phyloP scores from a whole-genome alignment of 2,888 invertebrate genomes.

The Schrankia costaestrigalis region DNA sequence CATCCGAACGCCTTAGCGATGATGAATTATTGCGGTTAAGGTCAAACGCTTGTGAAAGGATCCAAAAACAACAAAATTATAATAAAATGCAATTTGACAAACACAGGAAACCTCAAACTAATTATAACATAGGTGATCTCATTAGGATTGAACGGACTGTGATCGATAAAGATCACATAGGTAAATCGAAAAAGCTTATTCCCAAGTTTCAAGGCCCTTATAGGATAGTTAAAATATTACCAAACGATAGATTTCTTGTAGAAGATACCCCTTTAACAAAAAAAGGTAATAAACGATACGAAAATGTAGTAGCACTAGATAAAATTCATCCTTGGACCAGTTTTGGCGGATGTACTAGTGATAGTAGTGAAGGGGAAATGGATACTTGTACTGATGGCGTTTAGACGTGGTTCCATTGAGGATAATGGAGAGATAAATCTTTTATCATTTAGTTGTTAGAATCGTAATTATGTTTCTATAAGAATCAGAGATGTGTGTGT shows the following conservation, averaged over 20 bases:
- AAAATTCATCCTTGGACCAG: not conserved
- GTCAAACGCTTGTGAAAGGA: not conserved
- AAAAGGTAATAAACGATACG: not conserved
- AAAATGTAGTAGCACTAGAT: not conserved
- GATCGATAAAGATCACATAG: not conserved
- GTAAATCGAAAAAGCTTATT: constrained; percentile 2
- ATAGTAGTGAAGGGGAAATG: too few relatives aligned
- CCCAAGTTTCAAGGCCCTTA: constrained; percentile 4
- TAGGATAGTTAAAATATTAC: constrained; percentile 1
- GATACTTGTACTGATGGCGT: too few relatives aligned
- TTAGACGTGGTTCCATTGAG: too few relatives aligned
- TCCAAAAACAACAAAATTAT: too few relatives aligned
- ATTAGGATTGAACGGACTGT: constrained; percentile 3
- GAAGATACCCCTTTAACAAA: constrained; percentile 3
- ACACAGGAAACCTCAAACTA: too few relatives aligned
- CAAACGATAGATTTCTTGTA: constrained; percentile 2
- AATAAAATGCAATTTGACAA: too few relatives aligned
- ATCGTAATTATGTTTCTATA: too few relatives aligned
- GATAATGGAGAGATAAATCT: too few relatives aligned
- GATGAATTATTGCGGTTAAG: too few relatives aligned
- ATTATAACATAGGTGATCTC: too few relatives aligned
- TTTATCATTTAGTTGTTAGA: too few relatives aligned
- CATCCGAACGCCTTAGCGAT: not conserved
- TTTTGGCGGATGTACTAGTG: not conserved
- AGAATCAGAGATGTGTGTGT: too few relatives aligned